phyloP scores from a whole-genome alignment of 1,140 invertebrate species.

The Phymastichus coffea region DNA sequence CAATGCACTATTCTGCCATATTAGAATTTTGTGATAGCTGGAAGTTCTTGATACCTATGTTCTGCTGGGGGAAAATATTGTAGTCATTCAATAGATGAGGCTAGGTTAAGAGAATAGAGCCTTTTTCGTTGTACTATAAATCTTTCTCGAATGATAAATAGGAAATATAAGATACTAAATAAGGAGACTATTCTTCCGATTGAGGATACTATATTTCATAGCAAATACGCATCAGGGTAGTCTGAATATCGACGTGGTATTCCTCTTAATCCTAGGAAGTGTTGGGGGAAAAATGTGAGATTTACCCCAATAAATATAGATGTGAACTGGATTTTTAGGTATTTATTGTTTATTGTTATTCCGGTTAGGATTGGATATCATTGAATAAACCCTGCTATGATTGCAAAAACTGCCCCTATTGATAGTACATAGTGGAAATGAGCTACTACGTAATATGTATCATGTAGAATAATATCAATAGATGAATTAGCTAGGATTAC shows the following conservation, averaged over 20 bases:
- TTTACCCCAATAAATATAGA: conserved; percentile 69
- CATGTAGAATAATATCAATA: conserved; percentile 72
- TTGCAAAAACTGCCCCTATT: conserved; percentile 66
- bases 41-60: conserved; percentile 28
- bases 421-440: conserved; percentile 73
- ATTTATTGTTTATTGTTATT: conserved; percentile 56
- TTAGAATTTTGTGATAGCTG: conserved; percentile 31
- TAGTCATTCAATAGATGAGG: not conserved
- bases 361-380: conserved; percentile 69
- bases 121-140: not conserved
- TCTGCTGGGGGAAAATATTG: not conserved
- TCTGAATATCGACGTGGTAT: conserved; percentile 73
- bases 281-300: conserved; percentile 74
- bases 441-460: no score
- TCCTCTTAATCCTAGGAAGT: no score
- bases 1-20: conserved; percentile 43
- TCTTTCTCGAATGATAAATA: not conserved
- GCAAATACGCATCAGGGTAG: conserved; percentile 65
- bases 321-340: conserved; percentile 63
- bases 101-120: not conserved
- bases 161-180: not conserved
- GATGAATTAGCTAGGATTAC: conserved; percentile 62
- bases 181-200: not conserved
- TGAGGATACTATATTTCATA: conserved; percentile 69
- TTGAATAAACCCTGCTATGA: conserved; percentile 66